Evolutionary conservation across 2,797 vertebrate species (phyloP).

Genomic region (Sciurus vulgaris): DNA sequence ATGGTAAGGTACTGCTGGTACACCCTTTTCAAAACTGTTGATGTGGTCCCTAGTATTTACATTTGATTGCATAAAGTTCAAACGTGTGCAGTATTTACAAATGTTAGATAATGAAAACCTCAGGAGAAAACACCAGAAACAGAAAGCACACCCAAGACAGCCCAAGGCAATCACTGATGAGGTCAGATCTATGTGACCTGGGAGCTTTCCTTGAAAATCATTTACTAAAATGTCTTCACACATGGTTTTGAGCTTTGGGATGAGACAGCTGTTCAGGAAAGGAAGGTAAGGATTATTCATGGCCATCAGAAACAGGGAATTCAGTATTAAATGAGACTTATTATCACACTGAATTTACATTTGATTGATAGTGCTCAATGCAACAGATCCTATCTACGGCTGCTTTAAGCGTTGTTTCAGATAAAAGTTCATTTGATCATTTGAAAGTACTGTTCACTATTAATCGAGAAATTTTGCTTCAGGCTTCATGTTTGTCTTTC

Average conservation of each 20-base stretch:
- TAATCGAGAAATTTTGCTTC: constrained; percentile 87
- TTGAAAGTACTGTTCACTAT: constrained; percentile 85
- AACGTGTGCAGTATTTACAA: constrained; percentile 95
- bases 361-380: constrained; percentile 91
- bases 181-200: constrained; percentile 91
- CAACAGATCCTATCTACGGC: constrained; percentile 88
- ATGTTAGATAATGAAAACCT: constrained; percentile 92
- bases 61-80: constrained; percentile 72
- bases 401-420: constrained; percentile 87
- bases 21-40: constrained; percentile 32
- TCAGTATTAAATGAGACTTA: constrained; percentile 93
- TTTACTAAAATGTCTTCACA: constrained; percentile 89
- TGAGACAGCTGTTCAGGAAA: constrained; percentile 91
- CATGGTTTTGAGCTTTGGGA: constrained; percentile 90
- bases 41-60: constrained; percentile 65
- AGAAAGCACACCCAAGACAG: constrained; percentile 88
- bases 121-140: constrained; percentile 91
- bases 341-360: constrained; percentile 93
- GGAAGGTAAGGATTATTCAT: constrained; percentile 91
- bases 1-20: constrained; percentile 74
- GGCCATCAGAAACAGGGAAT: constrained; percentile 92
- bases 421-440: constrained; percentile 87
- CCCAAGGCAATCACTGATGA: constrained; percentile 91
- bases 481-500: constrained; percentile 87
- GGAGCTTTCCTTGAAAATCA: constrained; percentile 93